Conservation (phyloP, 1,140 invertebrate species). For the Sycobia sp. region DNA sequence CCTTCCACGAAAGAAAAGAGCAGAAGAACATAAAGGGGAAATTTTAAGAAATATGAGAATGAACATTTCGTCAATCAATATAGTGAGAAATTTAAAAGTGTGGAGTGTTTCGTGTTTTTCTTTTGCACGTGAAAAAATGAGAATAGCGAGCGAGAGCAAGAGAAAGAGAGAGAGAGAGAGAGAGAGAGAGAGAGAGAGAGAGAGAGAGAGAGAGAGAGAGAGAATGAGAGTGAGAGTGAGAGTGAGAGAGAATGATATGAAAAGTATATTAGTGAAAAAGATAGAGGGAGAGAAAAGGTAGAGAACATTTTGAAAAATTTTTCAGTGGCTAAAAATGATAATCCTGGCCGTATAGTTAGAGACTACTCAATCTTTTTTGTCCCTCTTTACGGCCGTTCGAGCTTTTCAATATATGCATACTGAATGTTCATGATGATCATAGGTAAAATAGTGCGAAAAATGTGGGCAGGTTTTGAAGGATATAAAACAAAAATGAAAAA, state of each 20-base stretch:
- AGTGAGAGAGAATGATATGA: conserved; percentile 8
- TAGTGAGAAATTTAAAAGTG: not conserved
- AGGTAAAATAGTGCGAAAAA: too few species aligned
- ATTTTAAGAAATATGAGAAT: not conserved
- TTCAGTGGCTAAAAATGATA: conserved; percentile 19
- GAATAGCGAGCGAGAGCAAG: too few species aligned
- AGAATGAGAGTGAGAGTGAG: not conserved
- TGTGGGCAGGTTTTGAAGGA: too few species aligned
- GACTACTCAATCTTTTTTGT: not conserved
- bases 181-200: not conserved
- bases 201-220: not conserved
- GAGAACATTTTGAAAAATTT: conserved; percentile 14
- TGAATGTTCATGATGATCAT: too few species aligned
- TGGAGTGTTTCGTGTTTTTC: conserved; percentile 4
- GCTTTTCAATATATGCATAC: not conserved
- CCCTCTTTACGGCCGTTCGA: not conserved
- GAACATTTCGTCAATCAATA: conserved; percentile 6
- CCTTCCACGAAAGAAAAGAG: conserved; percentile 4
- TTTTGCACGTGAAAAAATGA: conserved; percentile 17
- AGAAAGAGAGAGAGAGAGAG: not conserved
- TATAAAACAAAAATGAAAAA: too few species aligned
- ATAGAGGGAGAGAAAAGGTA: not conserved
- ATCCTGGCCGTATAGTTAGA: not conserved
- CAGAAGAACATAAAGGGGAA: conserved; percentile 1
- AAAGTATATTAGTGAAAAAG: conserved; percentile 11